Conservation (phyloP, 1,140 invertebrate species). For the Octopus bimaculoides region DNA sequence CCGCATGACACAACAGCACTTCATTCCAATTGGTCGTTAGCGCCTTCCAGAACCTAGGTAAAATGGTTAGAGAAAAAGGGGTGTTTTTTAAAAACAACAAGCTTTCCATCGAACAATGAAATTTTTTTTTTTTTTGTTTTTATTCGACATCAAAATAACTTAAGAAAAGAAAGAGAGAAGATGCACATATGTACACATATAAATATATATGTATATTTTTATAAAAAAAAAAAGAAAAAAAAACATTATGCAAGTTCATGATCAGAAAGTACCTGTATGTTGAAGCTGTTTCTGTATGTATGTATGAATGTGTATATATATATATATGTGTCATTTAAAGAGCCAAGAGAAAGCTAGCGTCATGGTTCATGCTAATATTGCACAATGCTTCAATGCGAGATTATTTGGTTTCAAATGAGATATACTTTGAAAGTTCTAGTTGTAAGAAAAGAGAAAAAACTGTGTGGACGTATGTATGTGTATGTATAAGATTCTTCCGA, state of each 20-base stretch:
- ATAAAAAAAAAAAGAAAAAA: neutral
- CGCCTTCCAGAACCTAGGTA: conserved; percentile 11
- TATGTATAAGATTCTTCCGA: neutral
- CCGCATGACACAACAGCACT: conserved; percentile 5
- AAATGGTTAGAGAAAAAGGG: conserved; percentile 7
- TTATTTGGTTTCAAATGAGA: neutral
- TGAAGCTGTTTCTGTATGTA: too few species aligned
- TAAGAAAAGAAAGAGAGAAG: too few species aligned
- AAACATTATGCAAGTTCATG: conserved; percentile 11
- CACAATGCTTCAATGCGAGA: neutral
- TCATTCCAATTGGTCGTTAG: conserved; percentile 12
- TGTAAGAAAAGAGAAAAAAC: neutral
- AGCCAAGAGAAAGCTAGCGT: neutral
- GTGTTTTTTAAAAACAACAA: conserved; percentile 1
- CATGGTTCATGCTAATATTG: conserved; percentile 5
- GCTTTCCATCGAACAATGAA: neutral
- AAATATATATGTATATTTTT: too few species aligned
- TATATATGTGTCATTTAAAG: too few species aligned
- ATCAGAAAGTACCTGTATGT: too few species aligned
- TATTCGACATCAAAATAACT: too few species aligned
- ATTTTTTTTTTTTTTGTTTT: neutral
- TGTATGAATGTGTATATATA: too few species aligned
- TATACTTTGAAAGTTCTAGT: neutral
- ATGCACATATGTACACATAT: too few species aligned
- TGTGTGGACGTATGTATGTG: too few species aligned